phyloP scores from a whole-genome alignment of 2,113 vertebrate genomes.

The Myiagra hebetior region DNA sequence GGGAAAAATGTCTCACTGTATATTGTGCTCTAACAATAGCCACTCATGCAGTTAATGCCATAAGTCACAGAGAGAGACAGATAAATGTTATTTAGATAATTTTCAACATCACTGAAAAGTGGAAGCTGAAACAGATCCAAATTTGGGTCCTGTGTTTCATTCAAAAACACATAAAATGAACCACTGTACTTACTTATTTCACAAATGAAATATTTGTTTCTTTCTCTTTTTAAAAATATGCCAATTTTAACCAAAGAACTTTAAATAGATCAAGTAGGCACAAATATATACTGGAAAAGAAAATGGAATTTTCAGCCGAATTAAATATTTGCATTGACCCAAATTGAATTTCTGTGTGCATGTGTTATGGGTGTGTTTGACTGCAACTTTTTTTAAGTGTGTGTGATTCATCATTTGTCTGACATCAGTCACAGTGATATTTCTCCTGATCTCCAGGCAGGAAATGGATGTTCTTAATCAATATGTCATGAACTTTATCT shows the following conservation, averaged over 20 bases:
- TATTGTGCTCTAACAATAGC: not conserved
- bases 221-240: not conserved
- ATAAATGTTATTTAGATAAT: not conserved
- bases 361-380: not conserved
- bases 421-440: not conserved
- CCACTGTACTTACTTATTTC: not conserved
- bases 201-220: not conserved
- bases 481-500: constrained; percentile 37
- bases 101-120: not conserved
- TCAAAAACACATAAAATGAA: not conserved
- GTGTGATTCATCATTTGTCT: constrained; percentile 2
- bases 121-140: not conserved
- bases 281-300: not conserved
- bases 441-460: not conserved
- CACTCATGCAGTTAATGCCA: not conserved
- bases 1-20: not conserved
- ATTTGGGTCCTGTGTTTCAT: not conserved
- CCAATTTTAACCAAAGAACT: not conserved
- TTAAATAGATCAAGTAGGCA: not conserved
- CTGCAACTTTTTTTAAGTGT: not conserved
- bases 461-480: constrained; percentile 39
- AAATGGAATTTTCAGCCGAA: not conserved
- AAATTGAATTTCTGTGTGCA: not conserved
- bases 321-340: not conserved
- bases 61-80: not conserved